Percentiles rank a stretch among this genome's conserved stretches.
Conservation (phyloP, 2,113 vertebrate species). For the Suncus etruscus region DNA sequence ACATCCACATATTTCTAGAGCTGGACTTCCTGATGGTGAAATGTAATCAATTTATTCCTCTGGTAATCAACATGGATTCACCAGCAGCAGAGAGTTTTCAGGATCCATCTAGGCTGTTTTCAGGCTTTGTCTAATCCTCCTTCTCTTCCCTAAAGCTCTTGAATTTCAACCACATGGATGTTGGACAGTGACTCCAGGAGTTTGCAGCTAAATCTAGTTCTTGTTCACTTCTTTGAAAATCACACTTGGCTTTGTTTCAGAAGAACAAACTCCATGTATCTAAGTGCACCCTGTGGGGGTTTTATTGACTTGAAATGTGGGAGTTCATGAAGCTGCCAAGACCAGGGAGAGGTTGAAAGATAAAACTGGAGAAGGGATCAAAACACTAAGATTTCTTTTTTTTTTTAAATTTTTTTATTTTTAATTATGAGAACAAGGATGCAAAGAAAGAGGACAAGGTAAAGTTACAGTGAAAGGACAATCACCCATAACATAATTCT, state of each 20-base stretch:
- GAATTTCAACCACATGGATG: neutral
- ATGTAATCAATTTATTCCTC: neutral
- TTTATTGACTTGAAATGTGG: neutral
- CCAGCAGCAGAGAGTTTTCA: neutral
- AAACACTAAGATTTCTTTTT: fast-evolving
- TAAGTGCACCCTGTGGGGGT: neutral
- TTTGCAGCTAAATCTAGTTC: neutral
- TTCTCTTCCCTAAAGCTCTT: fast-evolving
- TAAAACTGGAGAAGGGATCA: neutral
- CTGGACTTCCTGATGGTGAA: neutral
- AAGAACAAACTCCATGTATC: neutral
- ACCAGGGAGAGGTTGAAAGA: neutral
- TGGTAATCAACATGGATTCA: neutral
- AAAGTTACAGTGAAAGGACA: too few species aligned
- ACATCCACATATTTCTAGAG: neutral
- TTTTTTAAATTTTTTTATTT: too few species aligned
- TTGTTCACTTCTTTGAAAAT: neutral
- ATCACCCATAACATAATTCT: too few species aligned
- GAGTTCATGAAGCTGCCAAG: neutral
- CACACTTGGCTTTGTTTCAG: neutral
- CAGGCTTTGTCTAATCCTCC: fast-evolving
- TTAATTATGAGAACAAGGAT: too few species aligned
- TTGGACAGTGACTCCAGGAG: neutral
- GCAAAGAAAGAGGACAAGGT: too few species aligned
- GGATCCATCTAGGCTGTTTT: neutral